Evolutionary conservation across 2,888 invertebrate species (phyloP).

Genomic region (Drosophila rellima): DNA sequence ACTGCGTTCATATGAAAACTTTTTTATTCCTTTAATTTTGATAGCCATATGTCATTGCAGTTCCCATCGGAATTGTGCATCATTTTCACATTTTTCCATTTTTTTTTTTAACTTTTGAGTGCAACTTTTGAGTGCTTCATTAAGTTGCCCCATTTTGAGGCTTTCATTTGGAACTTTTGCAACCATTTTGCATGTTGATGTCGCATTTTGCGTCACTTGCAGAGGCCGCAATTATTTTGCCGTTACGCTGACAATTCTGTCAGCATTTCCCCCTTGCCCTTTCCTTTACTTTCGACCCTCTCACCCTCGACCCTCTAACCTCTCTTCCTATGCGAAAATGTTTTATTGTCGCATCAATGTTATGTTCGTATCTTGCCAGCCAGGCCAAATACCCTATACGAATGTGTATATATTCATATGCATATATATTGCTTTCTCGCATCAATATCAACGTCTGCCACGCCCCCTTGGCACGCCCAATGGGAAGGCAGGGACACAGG

Average conservation of each 20-base stretch:
- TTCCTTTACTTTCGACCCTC: background rate
- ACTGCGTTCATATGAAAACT: background rate
- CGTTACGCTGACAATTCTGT: conserved; percentile 53
- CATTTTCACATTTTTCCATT: conserved; percentile 5
- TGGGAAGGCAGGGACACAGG: conserved; percentile 7
- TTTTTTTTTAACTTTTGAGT: too few relatives aligned
- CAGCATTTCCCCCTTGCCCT: conserved; percentile 28
- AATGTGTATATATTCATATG: background rate
- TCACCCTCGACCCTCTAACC: background rate
- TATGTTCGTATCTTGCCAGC: conserved; percentile 39
- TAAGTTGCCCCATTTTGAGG: conserved; percentile 29
- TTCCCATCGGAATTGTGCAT: conserved; percentile 10
- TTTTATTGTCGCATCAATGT: conserved; percentile 59
- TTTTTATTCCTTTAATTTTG: conserved; percentile 16
- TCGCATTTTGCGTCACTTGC: conserved; percentile 56
- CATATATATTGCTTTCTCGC: conserved; percentile 22
- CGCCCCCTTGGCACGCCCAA: conserved; percentile 14
- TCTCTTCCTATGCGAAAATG: conserved; percentile 37
- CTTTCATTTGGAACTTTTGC: conserved; percentile 31
- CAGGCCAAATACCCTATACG: conserved; percentile 27
- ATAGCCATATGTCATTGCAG: conserved; percentile 28
- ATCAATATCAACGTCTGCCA: conserved; percentile 35
- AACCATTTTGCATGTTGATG: conserved; percentile 66
- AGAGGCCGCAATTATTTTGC: conserved; percentile 68
- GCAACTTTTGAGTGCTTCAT: conserved; percentile 39